Evolutionary conservation across 2,888 invertebrate species (phyloP).

Genomic region (Sympetrum striolatum): DNA sequence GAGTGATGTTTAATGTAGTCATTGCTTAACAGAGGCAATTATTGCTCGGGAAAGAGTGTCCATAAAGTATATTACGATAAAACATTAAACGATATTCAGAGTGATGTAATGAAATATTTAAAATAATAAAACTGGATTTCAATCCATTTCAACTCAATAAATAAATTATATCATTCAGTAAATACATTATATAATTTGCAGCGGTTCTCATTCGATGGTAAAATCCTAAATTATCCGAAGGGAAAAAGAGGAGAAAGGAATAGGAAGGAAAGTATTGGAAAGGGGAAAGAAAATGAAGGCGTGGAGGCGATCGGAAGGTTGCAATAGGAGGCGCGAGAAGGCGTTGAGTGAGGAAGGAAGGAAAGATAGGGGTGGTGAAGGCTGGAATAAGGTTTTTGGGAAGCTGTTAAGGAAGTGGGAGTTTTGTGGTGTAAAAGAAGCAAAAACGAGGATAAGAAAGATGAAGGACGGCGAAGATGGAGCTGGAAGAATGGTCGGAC

Average conservation of each 20-base stretch:
- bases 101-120: too few relatives aligned
- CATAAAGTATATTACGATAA: too few relatives aligned
- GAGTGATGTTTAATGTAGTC: too few relatives aligned
- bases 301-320: neutral
- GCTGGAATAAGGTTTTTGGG: slow-evolving; percentile 12
- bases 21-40: too few relatives aligned
- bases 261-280: neutral
- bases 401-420: slow-evolving; percentile 38
- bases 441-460: neutral
- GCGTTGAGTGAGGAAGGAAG: slow-evolving; percentile 32
- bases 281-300: neutral
- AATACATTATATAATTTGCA: too few relatives aligned
- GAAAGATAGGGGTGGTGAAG: slow-evolving; percentile 15
- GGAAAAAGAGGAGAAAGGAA: neutral
- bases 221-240: neutral
- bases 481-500: neutral
- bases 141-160: too few relatives aligned
- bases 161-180: too few relatives aligned
- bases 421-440: slow-evolving; percentile 1
- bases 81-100: too few relatives aligned
- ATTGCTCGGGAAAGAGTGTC: too few relatives aligned
- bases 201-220: too few relatives aligned
- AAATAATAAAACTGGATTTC: too few relatives aligned
- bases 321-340: neutral
- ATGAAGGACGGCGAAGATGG: neutral